phyloP scores from a whole-genome alignment of 1,140 invertebrate genomes.

The Belonocnema kinseyi region DNA sequence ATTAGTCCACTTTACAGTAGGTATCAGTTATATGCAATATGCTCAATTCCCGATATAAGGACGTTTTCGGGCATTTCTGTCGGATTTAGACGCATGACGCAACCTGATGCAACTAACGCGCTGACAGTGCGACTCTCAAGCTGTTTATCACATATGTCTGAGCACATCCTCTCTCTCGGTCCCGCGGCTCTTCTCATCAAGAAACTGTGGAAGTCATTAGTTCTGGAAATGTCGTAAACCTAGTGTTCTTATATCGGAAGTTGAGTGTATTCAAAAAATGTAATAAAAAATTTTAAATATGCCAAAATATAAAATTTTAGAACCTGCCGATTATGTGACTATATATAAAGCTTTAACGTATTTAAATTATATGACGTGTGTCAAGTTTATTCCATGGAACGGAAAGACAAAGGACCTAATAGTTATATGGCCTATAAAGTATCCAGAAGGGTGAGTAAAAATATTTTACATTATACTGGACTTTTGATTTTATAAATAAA shows the following conservation, averaged over 20 bases:
- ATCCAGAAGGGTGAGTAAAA: slow-evolving; percentile 75
- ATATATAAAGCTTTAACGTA: slow-evolving; percentile 78
- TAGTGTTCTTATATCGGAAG: too few relatives aligned
- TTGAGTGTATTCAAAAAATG: neutral
- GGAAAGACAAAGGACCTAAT: slow-evolving; percentile 79
- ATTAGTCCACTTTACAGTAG: slow-evolving; percentile 80
- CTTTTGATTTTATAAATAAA: neutral
- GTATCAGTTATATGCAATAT: neutral
- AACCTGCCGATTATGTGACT: slow-evolving; percentile 77
- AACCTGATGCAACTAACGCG: too few relatives aligned
- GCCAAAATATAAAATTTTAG: slow-evolving; percentile 62
- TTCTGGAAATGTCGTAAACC: too few relatives aligned
- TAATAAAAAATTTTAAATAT: neutral
- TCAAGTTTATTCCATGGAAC: slow-evolving; percentile 80
- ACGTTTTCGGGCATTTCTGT: too few relatives aligned
- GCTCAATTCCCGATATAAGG: too few relatives aligned
- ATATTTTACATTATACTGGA: neutral
- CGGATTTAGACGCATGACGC: neutral
- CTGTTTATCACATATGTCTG: too few relatives aligned
- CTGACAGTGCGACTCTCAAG: too few relatives aligned
- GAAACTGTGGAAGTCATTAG: too few relatives aligned
- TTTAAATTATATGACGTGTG: slow-evolving; percentile 80
- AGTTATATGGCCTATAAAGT: slow-evolving; percentile 81
- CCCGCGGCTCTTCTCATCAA: too few relatives aligned
- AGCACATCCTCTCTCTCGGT: too few relatives aligned